Conservation (phyloP, 2,888 invertebrate genomes). For the Rhogogaster chlorosoma region DNA sequence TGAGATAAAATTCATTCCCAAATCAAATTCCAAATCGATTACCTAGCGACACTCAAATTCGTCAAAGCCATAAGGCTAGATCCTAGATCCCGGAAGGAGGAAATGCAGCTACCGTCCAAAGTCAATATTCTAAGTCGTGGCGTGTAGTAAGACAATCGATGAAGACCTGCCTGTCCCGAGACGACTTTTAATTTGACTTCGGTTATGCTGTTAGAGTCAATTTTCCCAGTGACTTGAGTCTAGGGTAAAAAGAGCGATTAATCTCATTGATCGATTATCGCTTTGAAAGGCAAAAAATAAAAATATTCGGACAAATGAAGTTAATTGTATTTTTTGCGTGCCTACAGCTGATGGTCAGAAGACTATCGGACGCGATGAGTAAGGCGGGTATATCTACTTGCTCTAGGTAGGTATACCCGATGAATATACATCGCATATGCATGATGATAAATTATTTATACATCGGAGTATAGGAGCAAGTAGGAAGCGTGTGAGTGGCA, state of each 20-base stretch:
- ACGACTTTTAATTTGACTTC: slow-evolving; percentile 56
- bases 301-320: not conserved
- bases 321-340: not conserved
- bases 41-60: slow-evolving; percentile 56
- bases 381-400: too few species aligned
- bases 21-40: not conserved
- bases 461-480: not conserved
- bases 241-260: not conserved
- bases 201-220: slow-evolving; percentile 43
- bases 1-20: not conserved
- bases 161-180: slow-evolving; percentile 58
- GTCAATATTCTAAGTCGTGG: slow-evolving; percentile 55
- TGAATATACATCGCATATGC: not conserved
- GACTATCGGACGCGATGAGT: not conserved
- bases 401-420: not conserved
- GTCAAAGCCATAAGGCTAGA: slow-evolving; percentile 53
- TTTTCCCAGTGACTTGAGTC: slow-evolving; percentile 53
- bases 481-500: not conserved
- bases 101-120: slow-evolving; percentile 58
- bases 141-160: slow-evolving; percentile 57
- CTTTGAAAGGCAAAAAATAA: not conserved
- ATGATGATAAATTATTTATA: slow-evolving; percentile 6
- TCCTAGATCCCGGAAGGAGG: slow-evolving; percentile 58
- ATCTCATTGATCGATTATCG: not conserved
- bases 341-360: not conserved